phyloP scores from a whole-genome alignment of 1,140 invertebrate species.

The Drosophila tani region DNA sequence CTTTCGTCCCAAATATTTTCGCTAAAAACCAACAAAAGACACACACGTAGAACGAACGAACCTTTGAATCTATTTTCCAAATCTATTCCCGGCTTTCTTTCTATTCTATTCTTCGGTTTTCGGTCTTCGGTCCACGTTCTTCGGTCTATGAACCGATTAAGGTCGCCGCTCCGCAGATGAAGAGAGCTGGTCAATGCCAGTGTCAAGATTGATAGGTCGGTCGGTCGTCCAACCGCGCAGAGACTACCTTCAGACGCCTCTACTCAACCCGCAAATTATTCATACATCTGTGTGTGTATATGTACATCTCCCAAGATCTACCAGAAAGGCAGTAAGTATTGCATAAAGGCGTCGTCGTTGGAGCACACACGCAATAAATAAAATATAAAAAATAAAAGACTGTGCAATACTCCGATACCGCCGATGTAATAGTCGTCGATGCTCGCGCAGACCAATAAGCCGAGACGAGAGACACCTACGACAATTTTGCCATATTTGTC shows the following conservation, averaged over 20 bases:
- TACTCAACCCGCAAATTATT: neutral
- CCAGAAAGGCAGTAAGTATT: slow-evolving; percentile 33
- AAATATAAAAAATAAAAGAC: slow-evolving; percentile 2
- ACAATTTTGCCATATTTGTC: slow-evolving; percentile 76
- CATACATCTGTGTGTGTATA: neutral
- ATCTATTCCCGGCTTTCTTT: slow-evolving; percentile 26
- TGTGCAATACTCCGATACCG: slow-evolving; percentile 2
- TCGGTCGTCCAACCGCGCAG: slow-evolving; percentile 5
- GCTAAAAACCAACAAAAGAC: slow-evolving; percentile 6
- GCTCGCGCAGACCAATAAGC: slow-evolving; percentile 47
- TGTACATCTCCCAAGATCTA: neutral
- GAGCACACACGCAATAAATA: slow-evolving; percentile 28
- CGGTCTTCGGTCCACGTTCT: too few species aligned
- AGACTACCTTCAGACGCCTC: slow-evolving; percentile 3
- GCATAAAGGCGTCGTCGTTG: slow-evolving; percentile 41
- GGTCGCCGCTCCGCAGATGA: slow-evolving; percentile 8
- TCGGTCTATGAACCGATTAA: slow-evolving; percentile 1
- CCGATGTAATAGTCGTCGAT: slow-evolving; percentile 33
- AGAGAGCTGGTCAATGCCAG: slow-evolving; percentile 46
- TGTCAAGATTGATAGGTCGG: slow-evolving; percentile 26
- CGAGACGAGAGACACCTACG: slow-evolving; percentile 64
- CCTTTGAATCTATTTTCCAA: slow-evolving; percentile 19
- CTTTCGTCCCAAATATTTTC: slow-evolving; percentile 66
- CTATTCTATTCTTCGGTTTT: neutral
- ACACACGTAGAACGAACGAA: slow-evolving; percentile 4